These are phyloP conservation scores for Mormyrus lacerda DNA, from an alignment of 2,113 vertebrate species.

Conservation along the genomic window DNA sequence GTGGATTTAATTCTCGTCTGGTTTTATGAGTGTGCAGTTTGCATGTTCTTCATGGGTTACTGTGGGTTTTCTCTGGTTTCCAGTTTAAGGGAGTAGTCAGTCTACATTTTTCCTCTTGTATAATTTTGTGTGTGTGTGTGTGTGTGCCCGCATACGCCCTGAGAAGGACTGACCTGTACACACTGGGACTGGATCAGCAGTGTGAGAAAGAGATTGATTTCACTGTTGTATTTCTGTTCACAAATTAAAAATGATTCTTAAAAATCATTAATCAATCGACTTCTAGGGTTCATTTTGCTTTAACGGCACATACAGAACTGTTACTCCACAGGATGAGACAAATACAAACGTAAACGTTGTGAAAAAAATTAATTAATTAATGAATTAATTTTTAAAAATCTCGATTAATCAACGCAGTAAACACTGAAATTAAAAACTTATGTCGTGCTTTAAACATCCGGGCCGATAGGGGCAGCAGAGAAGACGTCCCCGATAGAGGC, in stretches of 20 bases:
- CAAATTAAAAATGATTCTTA: background rate
- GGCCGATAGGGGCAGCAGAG: conserved; percentile 44
- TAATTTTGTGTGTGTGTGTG: background rate
- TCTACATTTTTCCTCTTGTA: background rate
- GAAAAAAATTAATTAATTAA: too few species aligned
- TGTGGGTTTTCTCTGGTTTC: background rate
- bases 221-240: background rate
- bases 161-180: background rate
- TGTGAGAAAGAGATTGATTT: background rate
- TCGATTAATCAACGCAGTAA: background rate
- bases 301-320: background rate
- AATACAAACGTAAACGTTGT: background rate
- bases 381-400: too few species aligned
- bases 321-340: background rate
- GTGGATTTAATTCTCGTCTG: background rate
- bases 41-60: background rate
- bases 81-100: background rate
- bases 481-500: background rate
- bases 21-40: background rate
- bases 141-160: background rate
- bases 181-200: background rate
- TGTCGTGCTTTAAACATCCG: background rate
- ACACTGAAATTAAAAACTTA: background rate
- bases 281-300: background rate
- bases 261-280: background rate